Percentiles rank a stretch among this genome's conserved stretches.
These are phyloP conservation scores for Teinopalpus imperialis DNA, from an alignment of 2,888 invertebrate species.

Conservation along the genomic window DNA sequence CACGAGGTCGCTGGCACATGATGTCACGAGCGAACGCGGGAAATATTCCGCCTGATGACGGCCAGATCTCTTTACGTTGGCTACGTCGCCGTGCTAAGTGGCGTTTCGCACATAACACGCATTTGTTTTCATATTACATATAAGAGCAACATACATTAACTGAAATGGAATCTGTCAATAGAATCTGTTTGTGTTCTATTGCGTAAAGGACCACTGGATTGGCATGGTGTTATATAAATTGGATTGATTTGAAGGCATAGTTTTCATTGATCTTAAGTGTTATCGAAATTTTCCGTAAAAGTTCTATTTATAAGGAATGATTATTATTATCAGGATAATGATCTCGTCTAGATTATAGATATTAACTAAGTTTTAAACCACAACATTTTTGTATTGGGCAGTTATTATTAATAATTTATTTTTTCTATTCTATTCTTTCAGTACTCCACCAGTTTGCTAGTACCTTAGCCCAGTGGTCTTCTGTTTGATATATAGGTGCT, in stretches of 20 bases:
- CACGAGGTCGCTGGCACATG: slow-evolving; percentile 76
- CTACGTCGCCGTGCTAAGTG: slow-evolving; percentile 23
- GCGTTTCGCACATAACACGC: slow-evolving; percentile 17
- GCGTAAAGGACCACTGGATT: neutral
- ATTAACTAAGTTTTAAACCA: too few relatives aligned
- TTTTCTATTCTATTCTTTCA: too few relatives aligned
- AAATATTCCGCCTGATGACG: slow-evolving; percentile 51
- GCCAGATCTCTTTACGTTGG: slow-evolving; percentile 20
- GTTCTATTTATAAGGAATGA: too few relatives aligned
- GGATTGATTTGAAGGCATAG: neutral
- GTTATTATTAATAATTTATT: too few relatives aligned
- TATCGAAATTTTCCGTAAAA: neutral
- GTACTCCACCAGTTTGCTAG: too few relatives aligned
- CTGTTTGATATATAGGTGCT: too few relatives aligned
- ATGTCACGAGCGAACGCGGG: slow-evolving; percentile 57
- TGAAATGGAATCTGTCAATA: slow-evolving; percentile 11
- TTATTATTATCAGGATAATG: too few relatives aligned
- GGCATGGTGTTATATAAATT: slow-evolving; percentile 10
- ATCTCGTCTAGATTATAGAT: too few relatives aligned
- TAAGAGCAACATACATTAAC: too few relatives aligned
- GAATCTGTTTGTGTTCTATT: slow-evolving; percentile 1
- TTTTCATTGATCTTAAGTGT: neutral
- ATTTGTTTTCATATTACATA: slow-evolving; percentile 1
- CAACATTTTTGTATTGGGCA: too few relatives aligned
- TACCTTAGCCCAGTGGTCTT: too few relatives aligned